Percentiles rank a stretch among this genome's conserved stretches.
Conservation (phyloP, 2,888 invertebrate species). For the Apoderus coryli region DNA sequence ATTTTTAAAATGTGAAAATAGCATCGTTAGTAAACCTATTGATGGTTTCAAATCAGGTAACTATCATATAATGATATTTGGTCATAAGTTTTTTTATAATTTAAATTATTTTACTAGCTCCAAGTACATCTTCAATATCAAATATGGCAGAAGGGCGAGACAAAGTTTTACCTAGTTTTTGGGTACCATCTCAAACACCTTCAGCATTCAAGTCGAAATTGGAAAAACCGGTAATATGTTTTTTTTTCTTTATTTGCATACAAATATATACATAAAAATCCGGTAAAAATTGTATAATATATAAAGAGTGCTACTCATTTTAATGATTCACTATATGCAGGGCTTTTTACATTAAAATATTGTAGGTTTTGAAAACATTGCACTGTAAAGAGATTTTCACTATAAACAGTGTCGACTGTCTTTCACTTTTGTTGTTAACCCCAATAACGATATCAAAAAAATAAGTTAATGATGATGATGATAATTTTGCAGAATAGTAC, state of each 20-base stretch:
- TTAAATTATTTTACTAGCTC: slow-evolving; percentile 8
- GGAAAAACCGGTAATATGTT: slow-evolving; percentile 56
- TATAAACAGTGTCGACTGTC: too few relatives aligned
- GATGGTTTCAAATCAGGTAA: slow-evolving; percentile 29
- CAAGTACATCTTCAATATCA: slow-evolving; percentile 39
- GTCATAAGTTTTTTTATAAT: neutral
- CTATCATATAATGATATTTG: neutral
- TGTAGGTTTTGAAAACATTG: neutral
- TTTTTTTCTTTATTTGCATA: too few relatives aligned
- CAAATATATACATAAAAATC: too few relatives aligned
- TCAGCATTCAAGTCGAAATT: slow-evolving; percentile 54
- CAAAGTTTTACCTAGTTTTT: slow-evolving; percentile 83
- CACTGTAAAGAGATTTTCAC: too few relatives aligned
- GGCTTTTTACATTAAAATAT: too few relatives aligned
- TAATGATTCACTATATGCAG: too few relatives aligned
- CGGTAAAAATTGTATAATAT: too few relatives aligned
- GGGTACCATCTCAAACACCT: slow-evolving; percentile 91
- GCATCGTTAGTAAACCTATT: slow-evolving; percentile 43
- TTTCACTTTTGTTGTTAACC: neutral
- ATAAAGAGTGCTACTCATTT: slow-evolving; percentile 4
- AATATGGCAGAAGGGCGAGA: slow-evolving; percentile 63
- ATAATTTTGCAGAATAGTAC: slow-evolving; percentile 41
- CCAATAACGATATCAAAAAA: too few relatives aligned
- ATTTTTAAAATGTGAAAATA: slow-evolving; percentile 73
- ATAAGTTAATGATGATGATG: too few relatives aligned